Evolutionary conservation across 2,797 vertebrate species (phyloP).

Genomic region (Dermochelys coriacea): DNA sequence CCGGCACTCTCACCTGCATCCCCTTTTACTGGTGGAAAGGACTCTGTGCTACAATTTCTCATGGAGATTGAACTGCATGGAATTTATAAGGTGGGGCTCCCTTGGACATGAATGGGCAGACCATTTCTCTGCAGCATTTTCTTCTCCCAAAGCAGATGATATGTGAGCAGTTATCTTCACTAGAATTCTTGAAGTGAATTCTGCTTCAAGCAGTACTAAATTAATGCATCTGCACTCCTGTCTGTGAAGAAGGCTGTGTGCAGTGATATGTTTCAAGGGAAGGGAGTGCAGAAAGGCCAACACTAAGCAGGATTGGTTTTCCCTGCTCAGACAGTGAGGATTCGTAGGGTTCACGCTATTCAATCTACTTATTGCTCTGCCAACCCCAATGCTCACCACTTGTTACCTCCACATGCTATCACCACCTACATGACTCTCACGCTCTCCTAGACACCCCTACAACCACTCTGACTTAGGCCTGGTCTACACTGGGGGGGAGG

Average conservation of each 20-base stretch:
- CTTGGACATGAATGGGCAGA: neutral
- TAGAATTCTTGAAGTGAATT: neutral
- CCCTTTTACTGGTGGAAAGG: neutral
- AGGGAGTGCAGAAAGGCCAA: neutral
- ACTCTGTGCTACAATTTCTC: neutral
- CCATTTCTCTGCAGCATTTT: neutral
- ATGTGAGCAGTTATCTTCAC: neutral
- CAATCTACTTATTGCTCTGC: neutral
- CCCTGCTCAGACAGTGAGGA: neutral
- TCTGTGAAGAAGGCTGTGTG: neutral
- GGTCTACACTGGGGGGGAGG: no score
- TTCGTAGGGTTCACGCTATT: neutral
- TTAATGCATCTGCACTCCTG: neutral
- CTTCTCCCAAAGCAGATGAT: neutral
- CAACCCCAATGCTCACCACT: neutral
- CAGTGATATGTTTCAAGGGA: neutral
- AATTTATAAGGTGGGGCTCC: neutral
- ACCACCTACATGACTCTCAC: neutral
- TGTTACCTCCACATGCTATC: neutral
- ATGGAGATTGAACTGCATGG: neutral
- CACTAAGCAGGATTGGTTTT: neutral
- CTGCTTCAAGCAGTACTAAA: fast-evolving
- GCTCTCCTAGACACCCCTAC: neutral
- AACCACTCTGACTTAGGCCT: neutral
- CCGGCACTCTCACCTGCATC: neutral